Conservation (phyloP, 2,888 invertebrate species). For the Pachycephus smyrnensis region DNA sequence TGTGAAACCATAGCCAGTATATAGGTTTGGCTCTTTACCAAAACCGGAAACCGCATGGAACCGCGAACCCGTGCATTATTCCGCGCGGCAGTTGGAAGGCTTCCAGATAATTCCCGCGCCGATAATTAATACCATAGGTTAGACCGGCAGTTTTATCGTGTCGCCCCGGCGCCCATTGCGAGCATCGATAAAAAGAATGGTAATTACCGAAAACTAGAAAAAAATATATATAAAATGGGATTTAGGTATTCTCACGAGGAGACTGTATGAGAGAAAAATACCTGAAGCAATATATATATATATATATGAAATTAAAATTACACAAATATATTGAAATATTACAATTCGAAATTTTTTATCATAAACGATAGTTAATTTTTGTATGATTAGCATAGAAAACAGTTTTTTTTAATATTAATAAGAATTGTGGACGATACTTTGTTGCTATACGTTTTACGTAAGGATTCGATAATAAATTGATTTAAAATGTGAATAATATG, state of each 20-base stretch:
- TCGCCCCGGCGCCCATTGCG: neutral
- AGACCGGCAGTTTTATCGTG: neutral
- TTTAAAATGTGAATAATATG: neutral
- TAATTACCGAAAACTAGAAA: neutral
- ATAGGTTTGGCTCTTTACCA: slow-evolving; percentile 20
- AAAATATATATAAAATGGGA: neutral
- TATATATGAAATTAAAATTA: too few relatives aligned
- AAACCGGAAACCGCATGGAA: slow-evolving; percentile 15
- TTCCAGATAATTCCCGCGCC: slow-evolving; percentile 17
- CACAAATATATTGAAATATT: too few relatives aligned
- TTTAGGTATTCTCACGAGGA: neutral
- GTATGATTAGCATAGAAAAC: too few relatives aligned
- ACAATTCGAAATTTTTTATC: too few relatives aligned
- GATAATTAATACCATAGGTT: slow-evolving; percentile 19
- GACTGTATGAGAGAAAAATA: too few relatives aligned
- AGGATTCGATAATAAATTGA: too few relatives aligned
- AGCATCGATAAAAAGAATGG: neutral
- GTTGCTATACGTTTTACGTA: too few relatives aligned
- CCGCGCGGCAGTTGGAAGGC: slow-evolving; percentile 16
- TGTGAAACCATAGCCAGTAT: neutral
- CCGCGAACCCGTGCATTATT: slow-evolving; percentile 22
- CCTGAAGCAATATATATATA: too few relatives aligned
- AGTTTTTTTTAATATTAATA: too few relatives aligned
- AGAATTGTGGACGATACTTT: too few relatives aligned
- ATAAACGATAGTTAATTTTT: too few relatives aligned